Percentiles rank a stretch among this genome's conserved stretches.
Conservation (phyloP, 2,888 invertebrate genomes). For the Peribatodes rhomboidaria region DNA sequence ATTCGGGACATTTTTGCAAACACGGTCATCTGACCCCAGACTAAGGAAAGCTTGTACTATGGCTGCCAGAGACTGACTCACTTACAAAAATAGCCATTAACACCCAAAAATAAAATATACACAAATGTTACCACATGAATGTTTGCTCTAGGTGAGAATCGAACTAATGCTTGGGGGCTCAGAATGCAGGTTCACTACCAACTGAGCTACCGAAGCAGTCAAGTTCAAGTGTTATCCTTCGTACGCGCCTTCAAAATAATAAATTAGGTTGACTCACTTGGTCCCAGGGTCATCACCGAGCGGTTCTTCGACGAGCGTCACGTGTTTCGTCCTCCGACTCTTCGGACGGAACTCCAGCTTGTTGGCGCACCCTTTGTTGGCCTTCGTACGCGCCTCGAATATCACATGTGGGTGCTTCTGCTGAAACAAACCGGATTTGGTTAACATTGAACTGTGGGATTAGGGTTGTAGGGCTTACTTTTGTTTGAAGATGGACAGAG, state of each 20-base stretch:
- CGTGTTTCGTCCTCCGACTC: conserved; percentile 89
- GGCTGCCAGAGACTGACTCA: no score
- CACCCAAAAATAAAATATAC: no score
- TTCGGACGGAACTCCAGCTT: conserved; percentile 91
- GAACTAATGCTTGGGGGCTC: no score
- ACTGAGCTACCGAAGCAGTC: no score
- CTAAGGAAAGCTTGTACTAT: no score
- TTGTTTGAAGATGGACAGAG: neutral
- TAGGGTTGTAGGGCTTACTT: neutral
- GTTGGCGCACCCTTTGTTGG: conserved; percentile 97
- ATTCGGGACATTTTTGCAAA: no score
- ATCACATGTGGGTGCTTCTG: conserved; percentile 99
- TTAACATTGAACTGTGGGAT: conserved; percentile 47
- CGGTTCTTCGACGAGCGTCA: conserved; percentile 73
- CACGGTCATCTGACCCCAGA: no score
- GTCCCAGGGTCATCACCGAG: conserved; percentile 71
- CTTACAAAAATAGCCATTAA: no score
- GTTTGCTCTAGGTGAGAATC: no score
- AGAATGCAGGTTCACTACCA: no score
- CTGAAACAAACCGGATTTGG: conserved; percentile 89
- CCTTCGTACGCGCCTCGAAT: conserved; percentile 97
- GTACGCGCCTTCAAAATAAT: neutral
- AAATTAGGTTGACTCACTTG: conserved; percentile 63
- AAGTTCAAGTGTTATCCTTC: no score
- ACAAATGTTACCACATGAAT: no score